Base-by-base conservation (phyloP, 2,888 invertebrate species). In the Sarcophaga variegata region DNA sequence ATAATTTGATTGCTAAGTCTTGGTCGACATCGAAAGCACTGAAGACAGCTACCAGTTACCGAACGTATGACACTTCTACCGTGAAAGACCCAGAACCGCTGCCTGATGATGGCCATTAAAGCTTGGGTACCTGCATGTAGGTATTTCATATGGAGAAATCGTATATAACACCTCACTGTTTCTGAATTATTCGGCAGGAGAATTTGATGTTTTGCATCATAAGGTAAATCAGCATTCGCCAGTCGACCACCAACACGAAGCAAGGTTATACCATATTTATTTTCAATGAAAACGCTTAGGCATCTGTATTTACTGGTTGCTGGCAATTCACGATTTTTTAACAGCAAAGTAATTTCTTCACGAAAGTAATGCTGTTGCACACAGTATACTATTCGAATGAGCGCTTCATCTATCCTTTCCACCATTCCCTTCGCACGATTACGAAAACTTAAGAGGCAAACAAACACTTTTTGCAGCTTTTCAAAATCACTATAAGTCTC, bases 41-140 rank as follows among this genome's bases (percentile, higher is more conserved):
- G 67, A 4, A 71, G 71, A 25, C 71, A 71, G 22, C 72, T 59
- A 6, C 54, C 27, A 60, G 59, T 59, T 3, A 72, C 60, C 3
- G 72, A 59, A 17, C 72, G 59, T 37, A 72, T 60, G 4, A 72
- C 12, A 12, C 59, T 72, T 17, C 72, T 25, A 10, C 76, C 86
- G 63, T 87, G 79, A 6, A 88, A 25, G 4, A 87, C 77, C 88
- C 87, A 89, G 62, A 88, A 87, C 45, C 66, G 27, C 62, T 83
- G 83, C 14, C 67, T 47, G 6, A 83, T 27, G 8, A 83, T 83
- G 11, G 83, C 72, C 77, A 83, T 83, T 60, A 83, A 64, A 3
- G 77, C 66, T 78, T 83, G 83, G 20, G 77, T 71, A 17, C 78
- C 77, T 14, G 63, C 78, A 54, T 78, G 83, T 17, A 67, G 47